phyloP scores from a whole-genome alignment of 2,113 vertebrate genomes.

The Salvelinus alpinus region DNA sequence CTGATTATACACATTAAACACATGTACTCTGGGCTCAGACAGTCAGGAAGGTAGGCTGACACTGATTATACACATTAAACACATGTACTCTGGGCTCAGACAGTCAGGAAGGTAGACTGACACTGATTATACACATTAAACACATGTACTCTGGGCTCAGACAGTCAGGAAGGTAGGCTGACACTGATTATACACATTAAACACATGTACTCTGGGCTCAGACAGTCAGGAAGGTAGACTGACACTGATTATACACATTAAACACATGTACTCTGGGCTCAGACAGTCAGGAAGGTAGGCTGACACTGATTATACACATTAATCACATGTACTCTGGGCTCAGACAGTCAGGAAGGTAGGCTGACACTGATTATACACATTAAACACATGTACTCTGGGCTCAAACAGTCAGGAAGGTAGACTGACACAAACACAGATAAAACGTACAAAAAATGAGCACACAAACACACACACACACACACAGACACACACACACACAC shows the following conservation, averaged over 20 bases:
- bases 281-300: not conserved
- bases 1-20: not conserved
- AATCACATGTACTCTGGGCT: not conserved
- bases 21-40: no score
- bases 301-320: not conserved
- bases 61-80: no score
- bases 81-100: not conserved
- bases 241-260: not conserved
- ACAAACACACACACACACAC: not conserved
- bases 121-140: not conserved
- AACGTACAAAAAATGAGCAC: not conserved
- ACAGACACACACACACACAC: conserved; percentile 12
- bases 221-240: not conserved
- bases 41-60: no score
- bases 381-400: not conserved
- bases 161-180: not conserved
- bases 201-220: no score
- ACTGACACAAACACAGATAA: not conserved
- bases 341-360: not conserved
- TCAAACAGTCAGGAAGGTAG: not conserved
- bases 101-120: not conserved
- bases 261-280: not conserved
- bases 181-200: not conserved
- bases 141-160: not conserved
- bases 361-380: not conserved